Evolutionary conservation across 2,888 invertebrate species (phyloP).

Genomic region (Nematopogon swammerdamellus): DNA sequence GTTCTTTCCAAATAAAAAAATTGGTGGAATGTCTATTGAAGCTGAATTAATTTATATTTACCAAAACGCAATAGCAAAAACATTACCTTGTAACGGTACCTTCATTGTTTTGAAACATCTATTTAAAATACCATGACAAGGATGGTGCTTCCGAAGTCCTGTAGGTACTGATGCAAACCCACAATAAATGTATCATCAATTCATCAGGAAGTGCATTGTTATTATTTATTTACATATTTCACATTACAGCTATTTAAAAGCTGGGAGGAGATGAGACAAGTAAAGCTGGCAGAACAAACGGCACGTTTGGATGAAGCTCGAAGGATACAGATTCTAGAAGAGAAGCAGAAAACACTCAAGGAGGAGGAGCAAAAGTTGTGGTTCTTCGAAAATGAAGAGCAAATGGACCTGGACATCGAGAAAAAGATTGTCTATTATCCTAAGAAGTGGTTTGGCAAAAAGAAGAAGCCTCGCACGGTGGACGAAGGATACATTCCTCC

Average conservation of each 20-base stretch:
- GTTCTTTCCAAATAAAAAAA: too few species aligned
- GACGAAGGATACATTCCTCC: slow-evolving; percentile 72
- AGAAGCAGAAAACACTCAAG: slow-evolving; percentile 54
- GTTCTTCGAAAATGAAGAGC: slow-evolving; percentile 81
- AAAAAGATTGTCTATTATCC: slow-evolving; percentile 46
- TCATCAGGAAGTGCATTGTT: too few species aligned
- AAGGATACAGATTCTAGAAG: slow-evolving; percentile 34
- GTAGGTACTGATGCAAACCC: too few species aligned
- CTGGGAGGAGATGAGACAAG: slow-evolving; percentile 58
- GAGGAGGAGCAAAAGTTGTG: slow-evolving; percentile 63
- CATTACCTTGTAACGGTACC: too few species aligned
- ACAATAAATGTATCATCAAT: too few species aligned
- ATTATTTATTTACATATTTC: slow-evolving; percentile 2
- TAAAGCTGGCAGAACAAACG: slow-evolving; percentile 58
- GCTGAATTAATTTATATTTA: too few species aligned
- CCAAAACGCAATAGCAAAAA: too few species aligned
- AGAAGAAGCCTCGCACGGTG: slow-evolving; percentile 36
- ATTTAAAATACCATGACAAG: too few species aligned
- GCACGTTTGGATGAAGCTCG: slow-evolving; percentile 56
- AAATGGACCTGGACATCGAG: slow-evolving; percentile 69
- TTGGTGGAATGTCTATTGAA: too few species aligned
- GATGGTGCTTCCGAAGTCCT: too few species aligned
- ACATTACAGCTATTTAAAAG: slow-evolving; percentile 47
- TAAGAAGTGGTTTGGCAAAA: slow-evolving; percentile 39
- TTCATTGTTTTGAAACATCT: too few species aligned